Evolutionary conservation across 2,888 invertebrate genomes (phyloP), one percentile per base, ranked within the genome.

Genomic region (Oscheius myriophilus): DNA sequence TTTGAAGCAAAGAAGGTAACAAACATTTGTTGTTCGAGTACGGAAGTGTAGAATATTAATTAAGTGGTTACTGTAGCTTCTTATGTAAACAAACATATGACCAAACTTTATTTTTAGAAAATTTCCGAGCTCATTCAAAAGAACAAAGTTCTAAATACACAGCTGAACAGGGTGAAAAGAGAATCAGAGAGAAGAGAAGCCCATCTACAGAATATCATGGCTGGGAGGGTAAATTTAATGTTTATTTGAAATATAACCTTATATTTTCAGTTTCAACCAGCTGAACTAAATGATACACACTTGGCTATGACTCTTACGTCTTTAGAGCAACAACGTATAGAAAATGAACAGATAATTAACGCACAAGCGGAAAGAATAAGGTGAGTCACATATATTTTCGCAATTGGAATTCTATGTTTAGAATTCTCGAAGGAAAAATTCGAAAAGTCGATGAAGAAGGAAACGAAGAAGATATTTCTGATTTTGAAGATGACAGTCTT

Each of bases 201-300:
- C 16, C 72, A 72, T 53, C 62, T 77, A 23, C 72, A 77, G 66
- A 64, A 70, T 18, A 57, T 77, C 16, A 71, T 77, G 51, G 71
- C 69, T 14, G 69, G 68, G 2, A 74, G 70, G 65, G 77, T 77
- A 53, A n/a, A n/a, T n/a, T n/a, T n/a, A n/a, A n/a, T n/a, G n/a
- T n/a, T n/a, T n/a, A n/a, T n/a, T n/a, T n/a, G n/a, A n/a, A n/a
- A n/a, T n/a, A n/a, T n/a, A n/a, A n/a, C n/a, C n/a, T n/a, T n/a
- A n/a, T n/a, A 14, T 51, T 72, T 76, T 26, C 59, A 77, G 77
- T 77, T 72, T 63, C 74, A 75, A 59, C 77, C 77, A 49, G 72
- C 77, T 25, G 77, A 74, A 41, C 41, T 77, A 52, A 75, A 77
- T 43, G 74, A 77, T 52, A 75, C 77, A 1, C 69, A 77, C 41